Conservation (phyloP, 2,797 vertebrate species). For the Myotis planiceps region DNA sequence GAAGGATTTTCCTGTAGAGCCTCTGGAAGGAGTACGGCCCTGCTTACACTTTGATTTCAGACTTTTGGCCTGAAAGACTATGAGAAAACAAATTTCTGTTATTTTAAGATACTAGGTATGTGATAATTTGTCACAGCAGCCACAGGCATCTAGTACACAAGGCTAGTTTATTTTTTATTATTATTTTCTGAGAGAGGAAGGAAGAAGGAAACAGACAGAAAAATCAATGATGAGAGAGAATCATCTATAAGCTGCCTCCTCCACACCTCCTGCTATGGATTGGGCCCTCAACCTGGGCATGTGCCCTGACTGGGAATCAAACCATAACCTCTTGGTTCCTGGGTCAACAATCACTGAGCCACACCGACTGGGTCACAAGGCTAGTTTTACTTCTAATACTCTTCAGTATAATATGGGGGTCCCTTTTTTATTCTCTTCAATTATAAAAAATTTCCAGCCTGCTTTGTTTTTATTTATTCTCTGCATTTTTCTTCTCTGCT, state of each 20-base stretch:
- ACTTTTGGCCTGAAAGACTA: background rate
- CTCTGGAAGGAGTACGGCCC: fast-evolving
- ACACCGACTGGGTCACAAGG: too few relatives aligned
- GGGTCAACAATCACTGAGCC: too few relatives aligned
- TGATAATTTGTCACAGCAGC: background rate
- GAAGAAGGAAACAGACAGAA: too few relatives aligned
- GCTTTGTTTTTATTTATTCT: background rate
- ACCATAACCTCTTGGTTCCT: too few relatives aligned
- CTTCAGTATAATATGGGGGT: background rate
- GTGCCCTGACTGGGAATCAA: too few relatives aligned
- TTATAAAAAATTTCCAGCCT: background rate
- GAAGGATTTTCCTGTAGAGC: too few relatives aligned
- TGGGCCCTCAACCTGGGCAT: too few relatives aligned
- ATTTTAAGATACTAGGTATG: background rate
- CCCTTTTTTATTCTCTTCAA: background rate
- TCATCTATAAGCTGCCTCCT: too few relatives aligned
- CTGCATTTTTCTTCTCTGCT: background rate
- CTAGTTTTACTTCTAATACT: background rate
- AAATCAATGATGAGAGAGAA: too few relatives aligned
- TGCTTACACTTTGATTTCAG: background rate
- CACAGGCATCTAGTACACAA: background rate
- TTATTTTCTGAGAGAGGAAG: too few relatives aligned
- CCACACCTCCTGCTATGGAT: too few relatives aligned
- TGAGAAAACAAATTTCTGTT: background rate
- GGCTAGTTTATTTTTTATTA: too few relatives aligned